Evolutionary conservation across 2,113 vertebrate species (phyloP), one percentile per base, ranked within the genome.

Genomic region (Thalassoma bifasciatum): DNA sequence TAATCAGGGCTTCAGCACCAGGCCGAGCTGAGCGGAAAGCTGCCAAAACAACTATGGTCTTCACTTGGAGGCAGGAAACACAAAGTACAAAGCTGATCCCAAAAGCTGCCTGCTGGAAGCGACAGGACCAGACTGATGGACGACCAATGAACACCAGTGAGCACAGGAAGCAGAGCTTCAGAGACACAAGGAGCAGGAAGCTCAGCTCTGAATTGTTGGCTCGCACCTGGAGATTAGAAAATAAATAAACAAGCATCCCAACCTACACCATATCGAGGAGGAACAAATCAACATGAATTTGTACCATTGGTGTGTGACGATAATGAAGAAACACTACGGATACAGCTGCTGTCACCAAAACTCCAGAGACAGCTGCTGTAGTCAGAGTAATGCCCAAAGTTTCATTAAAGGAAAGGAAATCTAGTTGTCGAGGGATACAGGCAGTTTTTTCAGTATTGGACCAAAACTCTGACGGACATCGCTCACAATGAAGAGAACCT

Each of bases 191-290:
- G 19, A 93, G 87, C 42, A 93, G 70, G 67, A 94, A 94, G 77
- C 94, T 94, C 61, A 94, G 85, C 56, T 94, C 94, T 12, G 92
- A 93, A 75, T 94, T 94, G 65, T 94, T 94, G 72, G 93, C 92
- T 30, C 89, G 88, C 0, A 94, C 90, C 90, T 90, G 8, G 0
- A 77, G n/a, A 37, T 8, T 9, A 53, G 19, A 49, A n/a, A 12
- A 12, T 12, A 2, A 10, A 9, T n/a, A 14, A 7, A 38, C 5
- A 10, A 59, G 38, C 8, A 58, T n/a, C n/a, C n/a, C n/a, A n/a
- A n/a, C n/a, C n/a, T n/a, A n/a, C n/a, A n/a, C n/a, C n/a, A n/a
- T n/a, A n/a, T n/a, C n/a, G n/a, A n/a, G n/a, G n/a, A n/a, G n/a
- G n/a, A n/a, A n/a, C n/a, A 30, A 30, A 30, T 4, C 30, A 3